Conservation (phyloP, 2,113 vertebrate species). For the Lasiurus borealis region DNA sequence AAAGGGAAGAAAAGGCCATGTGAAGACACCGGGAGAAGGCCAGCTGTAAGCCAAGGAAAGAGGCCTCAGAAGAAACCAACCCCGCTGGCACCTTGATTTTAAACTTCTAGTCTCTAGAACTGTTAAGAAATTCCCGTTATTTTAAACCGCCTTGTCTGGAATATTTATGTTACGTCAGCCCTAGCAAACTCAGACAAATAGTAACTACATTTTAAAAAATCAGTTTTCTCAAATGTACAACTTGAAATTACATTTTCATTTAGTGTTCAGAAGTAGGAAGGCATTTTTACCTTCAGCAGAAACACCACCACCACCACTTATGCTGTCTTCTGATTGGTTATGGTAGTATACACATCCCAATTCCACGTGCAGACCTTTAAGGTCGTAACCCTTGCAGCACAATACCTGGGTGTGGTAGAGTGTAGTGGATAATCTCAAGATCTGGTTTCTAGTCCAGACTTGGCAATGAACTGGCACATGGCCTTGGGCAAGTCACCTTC, state of each 20-base stretch:
- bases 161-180: not conserved
- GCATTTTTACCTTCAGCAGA: conserved; percentile 34
- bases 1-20: not conserved
- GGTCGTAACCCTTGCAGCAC: not conserved
- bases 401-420: not conserved
- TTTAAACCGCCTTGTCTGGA: not conserved
- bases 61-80: not conserved
- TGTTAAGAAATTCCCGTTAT: not conserved
- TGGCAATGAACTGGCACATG: not conserved
- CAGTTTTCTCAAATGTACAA: not conserved
- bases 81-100: not conserved
- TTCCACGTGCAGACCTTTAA: not conserved
- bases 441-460: not conserved
- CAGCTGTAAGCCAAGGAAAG: not conserved
- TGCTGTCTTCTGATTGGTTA: not conserved
- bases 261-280: not conserved
- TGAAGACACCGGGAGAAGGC: not conserved
- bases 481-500: not conserved
- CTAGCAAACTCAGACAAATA: not conserved
- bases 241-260: not conserved
- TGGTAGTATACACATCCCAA: not conserved
- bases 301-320: not conserved
- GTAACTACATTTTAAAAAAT: not conserved
- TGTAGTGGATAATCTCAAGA: not conserved
- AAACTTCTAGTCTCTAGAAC: not conserved